Conservation (phyloP, 2,888 invertebrate genomes). For the Calameuta filiformis region DNA sequence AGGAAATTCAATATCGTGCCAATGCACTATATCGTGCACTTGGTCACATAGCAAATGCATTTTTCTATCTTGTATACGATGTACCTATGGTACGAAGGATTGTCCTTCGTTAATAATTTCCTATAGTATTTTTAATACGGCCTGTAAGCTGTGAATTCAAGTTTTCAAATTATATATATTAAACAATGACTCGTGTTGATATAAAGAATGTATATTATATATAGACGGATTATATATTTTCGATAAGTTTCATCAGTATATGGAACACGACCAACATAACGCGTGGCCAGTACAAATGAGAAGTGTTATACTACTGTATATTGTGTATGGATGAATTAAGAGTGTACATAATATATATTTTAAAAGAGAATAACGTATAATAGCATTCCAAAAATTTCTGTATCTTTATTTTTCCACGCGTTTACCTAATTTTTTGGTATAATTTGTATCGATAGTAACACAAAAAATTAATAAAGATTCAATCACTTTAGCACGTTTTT, state of each 20-base stretch:
- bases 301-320: neutral
- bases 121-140: neutral
- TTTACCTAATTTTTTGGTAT: neutral
- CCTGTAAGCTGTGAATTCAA: neutral
- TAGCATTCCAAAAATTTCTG: neutral
- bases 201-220: neutral
- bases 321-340: neutral
- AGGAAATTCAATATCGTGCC: slow-evolving; percentile 67
- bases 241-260: neutral
- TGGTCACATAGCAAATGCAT: slow-evolving; percentile 69
- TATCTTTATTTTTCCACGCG: neutral
- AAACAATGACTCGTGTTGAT: neutral
- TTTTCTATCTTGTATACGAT: slow-evolving; percentile 70
- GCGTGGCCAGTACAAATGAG: neutral
- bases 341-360: neutral
- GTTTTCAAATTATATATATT: neutral
- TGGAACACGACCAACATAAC: neutral
- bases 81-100: slow-evolving; percentile 70
- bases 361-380: neutral
- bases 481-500: neutral
- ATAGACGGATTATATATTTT: neutral
- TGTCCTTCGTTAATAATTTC: slow-evolving; percentile 15
- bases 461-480: neutral
- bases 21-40: slow-evolving; percentile 68
- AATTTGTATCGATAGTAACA: neutral